A percentile compares a stretch with the other conserved stretches of the same genome.
Evolutionary conservation across 2,113 vertebrate species (phyloP).

Genomic region (Serinus canaria): DNA sequence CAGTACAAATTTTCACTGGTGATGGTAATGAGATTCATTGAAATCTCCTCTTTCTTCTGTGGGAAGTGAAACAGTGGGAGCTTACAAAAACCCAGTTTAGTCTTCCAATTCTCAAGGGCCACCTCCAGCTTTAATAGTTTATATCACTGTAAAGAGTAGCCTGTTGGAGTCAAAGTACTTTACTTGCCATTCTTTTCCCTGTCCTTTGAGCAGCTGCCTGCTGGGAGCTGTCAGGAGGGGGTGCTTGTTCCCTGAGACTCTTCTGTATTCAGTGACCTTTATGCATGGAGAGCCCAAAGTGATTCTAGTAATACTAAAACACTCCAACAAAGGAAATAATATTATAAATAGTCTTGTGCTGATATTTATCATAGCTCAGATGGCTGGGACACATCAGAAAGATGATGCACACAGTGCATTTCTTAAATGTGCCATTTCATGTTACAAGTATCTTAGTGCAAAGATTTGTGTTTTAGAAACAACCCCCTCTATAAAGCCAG

Average conservation of each 20-base stretch:
- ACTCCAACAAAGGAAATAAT: background rate
- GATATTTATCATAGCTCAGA: background rate
- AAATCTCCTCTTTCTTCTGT: background rate
- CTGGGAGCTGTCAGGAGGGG: background rate
- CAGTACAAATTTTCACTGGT: background rate
- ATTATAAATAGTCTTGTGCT: background rate
- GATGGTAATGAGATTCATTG: background rate
- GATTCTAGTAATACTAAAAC: background rate
- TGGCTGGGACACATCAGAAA: background rate
- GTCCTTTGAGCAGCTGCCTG: background rate
- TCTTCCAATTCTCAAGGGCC: background rate
- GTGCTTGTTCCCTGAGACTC: background rate
- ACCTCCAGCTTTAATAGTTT: background rate
- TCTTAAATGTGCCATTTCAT: background rate
- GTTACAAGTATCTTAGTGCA: background rate
- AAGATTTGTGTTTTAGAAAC: background rate
- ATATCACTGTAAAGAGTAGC: background rate
- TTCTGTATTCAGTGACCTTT: background rate
- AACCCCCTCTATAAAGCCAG: background rate
- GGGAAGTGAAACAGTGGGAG: background rate
- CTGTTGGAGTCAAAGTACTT: background rate
- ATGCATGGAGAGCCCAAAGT: background rate
- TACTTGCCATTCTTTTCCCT: background rate
- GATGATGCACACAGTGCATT: background rate
- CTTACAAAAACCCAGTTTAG: background rate